A percentile compares a stretch with the other conserved stretches of the same genome.
Conservation (phyloP, 2,797 vertebrate genomes). For the Gallinago stenura region DNA sequence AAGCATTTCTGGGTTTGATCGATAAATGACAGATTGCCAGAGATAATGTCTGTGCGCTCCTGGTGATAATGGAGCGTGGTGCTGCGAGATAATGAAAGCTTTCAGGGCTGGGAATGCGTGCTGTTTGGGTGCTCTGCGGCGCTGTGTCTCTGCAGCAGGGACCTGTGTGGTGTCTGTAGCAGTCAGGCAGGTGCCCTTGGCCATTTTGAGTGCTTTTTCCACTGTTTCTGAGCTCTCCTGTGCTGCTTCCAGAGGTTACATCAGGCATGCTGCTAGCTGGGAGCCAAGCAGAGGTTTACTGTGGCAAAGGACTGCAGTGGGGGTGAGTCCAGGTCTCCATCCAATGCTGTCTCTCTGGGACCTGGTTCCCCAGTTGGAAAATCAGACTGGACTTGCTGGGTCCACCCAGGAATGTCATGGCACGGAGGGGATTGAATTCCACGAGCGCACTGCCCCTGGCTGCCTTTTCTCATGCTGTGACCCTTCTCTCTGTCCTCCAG, state of each 20-base stretch:
- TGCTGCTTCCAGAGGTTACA: not conserved
- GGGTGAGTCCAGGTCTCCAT: not conserved
- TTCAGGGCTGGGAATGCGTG: not conserved
- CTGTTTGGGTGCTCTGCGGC: not conserved
- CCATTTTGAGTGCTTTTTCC: not conserved
- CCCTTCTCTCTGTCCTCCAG: not conserved
- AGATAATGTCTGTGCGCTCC: not conserved
- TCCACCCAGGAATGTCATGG: rapidly evolving
- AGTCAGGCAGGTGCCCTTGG: not conserved
- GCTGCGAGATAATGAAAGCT: not conserved
- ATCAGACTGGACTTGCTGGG: not conserved
- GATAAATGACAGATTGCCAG: not conserved
- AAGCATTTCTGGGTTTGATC: not conserved
- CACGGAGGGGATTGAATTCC: rapidly evolving
- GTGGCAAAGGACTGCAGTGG: not conserved
- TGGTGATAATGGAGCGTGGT: rapidly evolving
- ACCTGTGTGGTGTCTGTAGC: not conserved
- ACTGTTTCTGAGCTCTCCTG: not conserved
- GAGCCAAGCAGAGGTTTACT: not conserved
- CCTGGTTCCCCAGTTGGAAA: not conserved
- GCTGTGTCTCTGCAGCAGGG: not conserved
- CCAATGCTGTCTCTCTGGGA: not conserved
- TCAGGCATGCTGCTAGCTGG: not conserved
- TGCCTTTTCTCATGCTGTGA: not conserved
- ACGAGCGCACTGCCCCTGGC: rapidly evolving